These are phyloP conservation scores for Pammene fasciana DNA, from an alignment of 2,888 invertebrate species.

Conservation along the genomic window DNA sequence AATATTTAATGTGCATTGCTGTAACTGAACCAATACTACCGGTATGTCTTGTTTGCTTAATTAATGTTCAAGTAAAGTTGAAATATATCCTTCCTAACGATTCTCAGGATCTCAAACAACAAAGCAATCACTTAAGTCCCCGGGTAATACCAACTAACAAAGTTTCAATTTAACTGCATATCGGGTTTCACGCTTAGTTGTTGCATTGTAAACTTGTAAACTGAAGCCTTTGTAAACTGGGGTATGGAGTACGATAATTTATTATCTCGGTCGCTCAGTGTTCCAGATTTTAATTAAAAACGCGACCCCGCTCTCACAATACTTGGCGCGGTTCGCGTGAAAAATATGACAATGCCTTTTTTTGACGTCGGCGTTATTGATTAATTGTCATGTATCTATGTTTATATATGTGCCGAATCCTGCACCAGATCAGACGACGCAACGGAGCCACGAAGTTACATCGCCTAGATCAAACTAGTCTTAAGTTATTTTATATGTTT, in stretches of 20 bases:
- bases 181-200: constrained; percentile 19
- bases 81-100: constrained; percentile 16
- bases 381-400: not conserved
- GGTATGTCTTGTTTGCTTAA: not conserved
- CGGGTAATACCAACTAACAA: constrained; percentile 31
- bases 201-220: constrained; percentile 36
- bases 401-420: not conserved
- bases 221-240: constrained; percentile 30
- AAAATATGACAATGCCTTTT: constrained; percentile 31
- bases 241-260: constrained; percentile 33
- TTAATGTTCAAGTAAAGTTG: not conserved
- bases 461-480: too few relatives aligned
- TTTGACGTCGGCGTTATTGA: constrained; percentile 20
- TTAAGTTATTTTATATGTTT: too few relatives aligned
- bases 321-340: constrained; percentile 15
- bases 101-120: constrained; percentile 11
- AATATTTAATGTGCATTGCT: not conserved
- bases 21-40: not conserved
- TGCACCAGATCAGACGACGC: too few relatives aligned
- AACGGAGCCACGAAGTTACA: too few relatives aligned
- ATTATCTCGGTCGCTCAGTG: constrained; percentile 34
- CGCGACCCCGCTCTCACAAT: constrained; percentile 27
- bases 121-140: constrained; percentile 13
- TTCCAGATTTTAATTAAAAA: constrained; percentile 40
- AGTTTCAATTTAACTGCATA: constrained; percentile 36